These are phyloP conservation scores for Tupiocoris notatus DNA, from an alignment of 2,888 invertebrate species.

Conservation along the genomic window DNA sequence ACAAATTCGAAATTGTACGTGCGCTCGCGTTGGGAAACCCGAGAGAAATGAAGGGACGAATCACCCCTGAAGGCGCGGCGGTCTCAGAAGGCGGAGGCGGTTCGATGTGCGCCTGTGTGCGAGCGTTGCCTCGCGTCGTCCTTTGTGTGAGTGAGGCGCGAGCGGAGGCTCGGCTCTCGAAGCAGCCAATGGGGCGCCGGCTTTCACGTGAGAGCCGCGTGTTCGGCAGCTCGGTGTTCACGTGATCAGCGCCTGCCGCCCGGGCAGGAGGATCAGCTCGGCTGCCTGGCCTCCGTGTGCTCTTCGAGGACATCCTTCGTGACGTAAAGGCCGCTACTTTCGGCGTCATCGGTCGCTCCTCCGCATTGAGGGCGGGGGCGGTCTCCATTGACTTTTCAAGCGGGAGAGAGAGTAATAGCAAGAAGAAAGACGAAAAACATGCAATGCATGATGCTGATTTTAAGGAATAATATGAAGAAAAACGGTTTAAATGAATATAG, in stretches of 20 bases:
- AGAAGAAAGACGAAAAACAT: too few species aligned
- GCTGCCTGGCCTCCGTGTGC: not conserved
- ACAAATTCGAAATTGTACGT: too few species aligned
- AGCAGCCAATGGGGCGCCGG: constrained; percentile 58
- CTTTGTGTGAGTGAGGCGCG: constrained; percentile 29
- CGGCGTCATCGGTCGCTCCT: not conserved
- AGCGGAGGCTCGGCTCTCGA: constrained; percentile 69
- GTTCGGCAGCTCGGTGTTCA: constrained; percentile 75
- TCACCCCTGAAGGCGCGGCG: constrained; percentile 1
- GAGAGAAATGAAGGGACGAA: not conserved
- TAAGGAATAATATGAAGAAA: too few species aligned
- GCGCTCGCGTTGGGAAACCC: not conserved
- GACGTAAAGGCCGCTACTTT: not conserved
- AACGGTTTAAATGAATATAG: too few species aligned
- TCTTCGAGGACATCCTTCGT: not conserved
- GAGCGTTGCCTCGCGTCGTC: constrained; percentile 53
- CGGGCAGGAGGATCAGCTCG: not conserved
- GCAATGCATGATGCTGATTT: too few species aligned
- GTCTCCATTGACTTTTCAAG: not conserved
- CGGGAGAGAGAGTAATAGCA: too few species aligned
- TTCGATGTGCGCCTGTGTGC: constrained; percentile 53
- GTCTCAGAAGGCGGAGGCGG: constrained; percentile 16
- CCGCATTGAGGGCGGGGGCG: not conserved
- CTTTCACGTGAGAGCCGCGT: constrained; percentile 74
- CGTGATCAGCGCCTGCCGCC: constrained; percentile 71